phyloP scores from a whole-genome alignment of 2,797 vertebrate genomes.

The Tinamus major region DNA sequence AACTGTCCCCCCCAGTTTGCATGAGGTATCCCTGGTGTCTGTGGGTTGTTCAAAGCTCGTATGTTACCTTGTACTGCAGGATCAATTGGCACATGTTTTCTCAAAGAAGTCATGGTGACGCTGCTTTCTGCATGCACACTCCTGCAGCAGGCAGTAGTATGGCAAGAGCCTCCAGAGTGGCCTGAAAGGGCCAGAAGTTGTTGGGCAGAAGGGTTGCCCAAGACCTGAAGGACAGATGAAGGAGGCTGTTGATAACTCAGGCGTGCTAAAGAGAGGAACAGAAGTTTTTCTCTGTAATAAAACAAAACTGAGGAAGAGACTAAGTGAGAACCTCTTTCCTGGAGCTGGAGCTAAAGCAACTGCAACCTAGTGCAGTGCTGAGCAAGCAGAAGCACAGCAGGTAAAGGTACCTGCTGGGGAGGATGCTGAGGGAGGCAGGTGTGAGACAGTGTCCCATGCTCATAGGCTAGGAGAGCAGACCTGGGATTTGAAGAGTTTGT shows the following conservation, averaged over 20 bases:
- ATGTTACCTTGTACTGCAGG: background rate
- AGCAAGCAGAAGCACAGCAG: accelerated
- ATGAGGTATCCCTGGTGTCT: background rate
- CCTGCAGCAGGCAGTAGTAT: background rate
- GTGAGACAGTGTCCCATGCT: background rate
- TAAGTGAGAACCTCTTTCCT: background rate
- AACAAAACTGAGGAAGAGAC: background rate
- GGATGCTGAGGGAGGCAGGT: background rate
- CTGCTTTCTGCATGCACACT: background rate
- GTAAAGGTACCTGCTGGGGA: accelerated
- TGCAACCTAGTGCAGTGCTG: background rate
- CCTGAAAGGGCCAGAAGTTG: accelerated
- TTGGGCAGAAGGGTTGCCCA: background rate
- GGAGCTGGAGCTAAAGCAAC: background rate
- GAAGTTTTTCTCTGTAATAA: background rate
- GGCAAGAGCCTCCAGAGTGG: background rate
- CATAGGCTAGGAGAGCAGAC: accelerated
- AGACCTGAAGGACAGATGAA: background rate
- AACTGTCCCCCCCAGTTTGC: accelerated
- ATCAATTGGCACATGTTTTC: background rate
- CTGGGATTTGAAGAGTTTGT: background rate
- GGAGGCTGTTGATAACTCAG: accelerated
- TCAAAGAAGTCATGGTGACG: background rate
- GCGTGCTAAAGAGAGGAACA: background rate
- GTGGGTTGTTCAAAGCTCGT: background rate